Evolutionary conservation across 1,140 invertebrate genomes (phyloP), one percentile per base, ranked within the genome.

Genomic region (Apis laboriosa): DNA sequence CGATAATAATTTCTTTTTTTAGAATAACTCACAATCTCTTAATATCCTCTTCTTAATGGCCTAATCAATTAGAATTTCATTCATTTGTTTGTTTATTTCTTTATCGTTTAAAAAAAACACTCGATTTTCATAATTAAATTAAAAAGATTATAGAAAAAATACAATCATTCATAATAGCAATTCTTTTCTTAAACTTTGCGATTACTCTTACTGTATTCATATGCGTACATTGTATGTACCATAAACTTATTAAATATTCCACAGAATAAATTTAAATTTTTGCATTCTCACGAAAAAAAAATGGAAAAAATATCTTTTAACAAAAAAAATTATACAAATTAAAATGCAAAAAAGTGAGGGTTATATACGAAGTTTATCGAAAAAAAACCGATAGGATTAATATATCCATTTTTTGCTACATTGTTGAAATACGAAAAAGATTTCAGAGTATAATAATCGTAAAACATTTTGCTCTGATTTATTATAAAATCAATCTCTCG

Each of bases 391-490:
- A n/a, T 70, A 70, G 43, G 34, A 56, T 0, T 58, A 73, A 73
- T 53, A 34, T 64, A 64, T 21, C 43, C 71, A 34, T 55, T 72
- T 55, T 72, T 72, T 72, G 71, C 71, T 56, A 73, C 53, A 43
- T n/a, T 24, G 13, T 70, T 53, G 67, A 51, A 51, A 49, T 17
- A 70, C 8, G 19, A 68, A n/a, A 43, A 68, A 49, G 19, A 68
- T 49, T 68, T 51, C 64, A 9, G 21, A 19, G 64, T 67, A 21
- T 43, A 68, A 49, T 21, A 43, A 75, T 61, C 19, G n/a, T 21
- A 51, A 68, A 63, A 58, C 24, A 76, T 55, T 53, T 61, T 17
- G n/a, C 84, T 86, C 72, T 66, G 86, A 80, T 64, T 51, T 71
- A 71, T 11, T 61, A 9, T 15, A 11, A 73, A 68, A 76, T 60